Evolutionary conservation across 1,140 invertebrate species (phyloP), one percentile per base, ranked within the genome.

Genomic region (Diabrotica virgifera): DNA sequence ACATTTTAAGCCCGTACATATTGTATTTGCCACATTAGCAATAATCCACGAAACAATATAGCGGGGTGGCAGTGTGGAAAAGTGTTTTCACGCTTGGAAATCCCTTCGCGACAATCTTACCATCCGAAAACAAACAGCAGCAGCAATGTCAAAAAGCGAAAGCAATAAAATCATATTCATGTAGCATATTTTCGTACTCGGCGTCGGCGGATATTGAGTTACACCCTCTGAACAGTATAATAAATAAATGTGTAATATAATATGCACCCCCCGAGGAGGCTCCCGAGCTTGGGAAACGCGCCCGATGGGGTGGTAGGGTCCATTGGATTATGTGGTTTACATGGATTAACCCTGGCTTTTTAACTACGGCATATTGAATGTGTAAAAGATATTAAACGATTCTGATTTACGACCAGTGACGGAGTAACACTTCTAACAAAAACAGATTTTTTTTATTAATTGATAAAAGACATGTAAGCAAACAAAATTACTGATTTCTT

Each of bases 341-440:
- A 74, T 60, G 73, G 74, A 74, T 76, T 74, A 76, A 69, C 73
- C 67, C 68, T 61, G 70, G 64, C 68, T 71, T 70, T 76, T 73
- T 73, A 70, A 67, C 66, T 67, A 66, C 68, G 69, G 70, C 71
- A 75, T 75, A 75, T 75, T 75, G 73, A 73, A 75, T 72, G 70
- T 73, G 74, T 76, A 74, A 76, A 76, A 76, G 73, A 73, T 74
- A 76, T 76, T 76, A 76, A 76, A 76, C 67, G 71, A 54, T 62
- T 55, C n/a, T 46, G 40, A 46, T 46, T 46, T 46, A 46, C n/a
- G 8, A 46, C n/a, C 40, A 46, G 40, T 46, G 40, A 46, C 40
- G 40, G 40, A 10, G 40, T 24, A 24, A 24, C 24, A 4, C 24
- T 24, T 4, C 24, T 24, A 24, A 2, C 4, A 2, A 24, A 24